Evolutionary conservation across 2,113 vertebrate species (phyloP), one percentile per base, ranked within the genome.

Genomic region (Rhinopomastus cyanomelas): DNA sequence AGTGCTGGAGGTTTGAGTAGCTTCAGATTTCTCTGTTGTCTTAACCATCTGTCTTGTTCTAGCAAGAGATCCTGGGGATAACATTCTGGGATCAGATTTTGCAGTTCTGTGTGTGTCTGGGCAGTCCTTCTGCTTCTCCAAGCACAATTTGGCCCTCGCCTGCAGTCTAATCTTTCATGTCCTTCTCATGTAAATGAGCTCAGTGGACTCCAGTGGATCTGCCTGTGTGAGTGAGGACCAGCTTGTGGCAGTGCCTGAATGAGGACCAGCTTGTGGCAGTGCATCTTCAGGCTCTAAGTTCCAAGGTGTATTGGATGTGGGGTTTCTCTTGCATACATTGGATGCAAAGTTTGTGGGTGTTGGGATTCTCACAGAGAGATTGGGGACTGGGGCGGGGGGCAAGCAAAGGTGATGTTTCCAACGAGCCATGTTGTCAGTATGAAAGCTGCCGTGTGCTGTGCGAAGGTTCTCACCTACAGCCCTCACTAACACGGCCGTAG

Each of bases 11-110:
- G 27, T 79, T 94, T 91, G 77, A 66, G 66, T 65, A 81, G 77
- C 81, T 94, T 95, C 66, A 27, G 16, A 68, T 94, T 90, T 94
- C 77, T 56, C 57, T 34, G 16, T 91, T 86, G 46, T 67, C 74
- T 81, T 75, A 81, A 67, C 37, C 78, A 75, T 51, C 39, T 57
- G 37, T 49, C 53, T 87, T 94, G 55, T 2, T 84, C 73, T 76
- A n/a, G 51, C 30, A 65, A 52, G 36, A 61, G 46, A 61, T 81
- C 44, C 39, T 60, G 9, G 20, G 44, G 26, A 89, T 89, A 83
- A 85, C 29, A 16, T 89, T 34, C 30, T 74, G 23, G 65, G 62
- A 86, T 91, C 69, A 86, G 29, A 55, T 93, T 90, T 66, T 94
- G 34, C 52, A 49, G 65, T 59, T 42, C 46, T 92, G 25, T 17